Conservation (phyloP, 2,113 vertebrate genomes). For the Hymenochirus boettgeri region DNA sequence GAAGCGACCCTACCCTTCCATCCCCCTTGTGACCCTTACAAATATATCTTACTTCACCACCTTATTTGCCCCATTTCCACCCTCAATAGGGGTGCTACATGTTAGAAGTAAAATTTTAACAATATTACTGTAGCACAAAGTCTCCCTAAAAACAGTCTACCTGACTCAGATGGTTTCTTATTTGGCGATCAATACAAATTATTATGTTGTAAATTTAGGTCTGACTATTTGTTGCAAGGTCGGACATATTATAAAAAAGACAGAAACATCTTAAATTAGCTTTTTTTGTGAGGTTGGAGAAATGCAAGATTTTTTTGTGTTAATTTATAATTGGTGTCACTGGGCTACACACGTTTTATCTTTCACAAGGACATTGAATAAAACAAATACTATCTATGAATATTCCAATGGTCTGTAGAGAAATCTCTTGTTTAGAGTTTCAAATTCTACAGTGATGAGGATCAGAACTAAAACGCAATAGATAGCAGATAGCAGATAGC, state of each 20-base stretch:
- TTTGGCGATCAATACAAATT: neutral
- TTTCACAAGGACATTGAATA: constrained; percentile 11
- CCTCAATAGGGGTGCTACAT: too few relatives aligned
- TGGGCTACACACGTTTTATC: neutral
- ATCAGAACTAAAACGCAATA: constrained; percentile 18
- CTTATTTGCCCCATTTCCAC: too few relatives aligned
- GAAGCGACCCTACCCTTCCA: too few relatives aligned
- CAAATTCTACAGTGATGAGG: neutral
- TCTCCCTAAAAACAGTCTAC: neutral
- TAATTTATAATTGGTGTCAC: neutral
- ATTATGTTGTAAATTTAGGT: neutral
- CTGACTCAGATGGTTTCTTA: neutral
- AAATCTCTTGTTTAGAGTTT: constrained; percentile 8
- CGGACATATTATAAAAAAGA: neutral
- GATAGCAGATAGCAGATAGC: constrained; percentile 15
- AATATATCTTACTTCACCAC: too few relatives aligned
- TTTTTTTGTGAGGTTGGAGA: neutral
- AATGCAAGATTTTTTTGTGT: neutral
- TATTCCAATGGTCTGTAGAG: neutral
- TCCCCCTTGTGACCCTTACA: too few relatives aligned
- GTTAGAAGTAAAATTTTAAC: too few relatives aligned
- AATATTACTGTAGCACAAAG: neutral
- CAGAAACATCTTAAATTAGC: neutral
- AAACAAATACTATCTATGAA: neutral
- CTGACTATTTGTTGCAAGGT: neutral